Evolutionary conservation across 2,113 vertebrate species (phyloP).

Genomic region (Saimiri boliviensis): DNA sequence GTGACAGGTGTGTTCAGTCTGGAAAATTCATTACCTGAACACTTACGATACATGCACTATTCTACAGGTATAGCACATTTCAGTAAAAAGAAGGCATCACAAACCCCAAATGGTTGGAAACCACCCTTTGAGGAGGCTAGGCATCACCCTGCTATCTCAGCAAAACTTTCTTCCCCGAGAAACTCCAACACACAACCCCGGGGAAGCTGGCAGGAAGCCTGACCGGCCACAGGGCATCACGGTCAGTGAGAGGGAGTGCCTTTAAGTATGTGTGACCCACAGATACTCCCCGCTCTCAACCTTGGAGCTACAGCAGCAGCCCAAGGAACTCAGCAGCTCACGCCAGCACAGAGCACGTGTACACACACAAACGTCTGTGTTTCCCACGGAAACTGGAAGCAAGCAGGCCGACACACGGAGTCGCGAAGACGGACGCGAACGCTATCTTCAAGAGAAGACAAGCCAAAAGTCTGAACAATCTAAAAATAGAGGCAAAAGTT

Average conservation of each 20-base stretch:
- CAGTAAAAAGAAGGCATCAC: neutral
- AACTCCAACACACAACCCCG: neutral
- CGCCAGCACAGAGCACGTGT: neutral
- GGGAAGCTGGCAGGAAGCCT: neutral
- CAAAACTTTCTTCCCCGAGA: neutral
- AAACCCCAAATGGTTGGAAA: neutral
- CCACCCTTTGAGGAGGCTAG: neutral
- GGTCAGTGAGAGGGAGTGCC: neutral
- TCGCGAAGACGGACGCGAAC: neutral
- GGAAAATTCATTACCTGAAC: neutral
- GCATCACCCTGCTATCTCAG: neutral
- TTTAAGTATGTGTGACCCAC: neutral
- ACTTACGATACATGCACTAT: accelerated
- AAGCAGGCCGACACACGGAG: neutral
- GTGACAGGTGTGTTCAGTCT: neutral
- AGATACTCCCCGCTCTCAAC: neutral
- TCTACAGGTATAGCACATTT: neutral
- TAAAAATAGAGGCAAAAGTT: neutral
- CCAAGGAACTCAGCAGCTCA: neutral
- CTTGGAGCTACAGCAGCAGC: neutral
- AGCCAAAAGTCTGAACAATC: neutral
- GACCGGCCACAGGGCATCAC: neutral
- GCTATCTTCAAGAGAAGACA: neutral
- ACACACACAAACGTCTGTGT: neutral
- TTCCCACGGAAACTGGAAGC: neutral